phyloP scores from a whole-genome alignment of 1,140 invertebrate species.

The Drosophila carrolli region DNA sequence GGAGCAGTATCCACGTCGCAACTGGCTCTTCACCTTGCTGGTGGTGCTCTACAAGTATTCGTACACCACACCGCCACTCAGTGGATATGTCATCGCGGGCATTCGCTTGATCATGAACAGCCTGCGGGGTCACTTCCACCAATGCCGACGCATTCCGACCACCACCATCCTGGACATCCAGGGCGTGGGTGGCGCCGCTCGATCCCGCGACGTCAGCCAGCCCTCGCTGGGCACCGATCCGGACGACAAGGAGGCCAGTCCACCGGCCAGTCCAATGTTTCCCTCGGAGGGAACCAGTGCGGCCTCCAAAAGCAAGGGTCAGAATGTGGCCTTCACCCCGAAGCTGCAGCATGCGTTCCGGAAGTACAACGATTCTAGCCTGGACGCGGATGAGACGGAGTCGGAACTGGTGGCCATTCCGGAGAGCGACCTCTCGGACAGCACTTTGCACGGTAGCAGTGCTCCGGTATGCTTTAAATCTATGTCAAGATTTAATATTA shows the following conservation, averaged over 20 bases:
- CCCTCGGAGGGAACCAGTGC: slow-evolving; percentile 83
- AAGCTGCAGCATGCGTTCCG: slow-evolving; percentile 78
- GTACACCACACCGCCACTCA: slow-evolving; percentile 93
- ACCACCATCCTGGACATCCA: slow-evolving; percentile 88
- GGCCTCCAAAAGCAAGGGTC: slow-evolving; percentile 78
- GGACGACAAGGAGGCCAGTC: slow-evolving; percentile 83
- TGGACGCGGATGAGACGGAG: slow-evolving; percentile 93
- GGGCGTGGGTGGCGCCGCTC: slow-evolving; percentile 86
- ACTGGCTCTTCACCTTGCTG: slow-evolving; percentile 97
- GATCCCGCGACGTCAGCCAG: slow-evolving; percentile 92
- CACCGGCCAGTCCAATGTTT: slow-evolving; percentile 82
- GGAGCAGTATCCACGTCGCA: slow-evolving; percentile 92
- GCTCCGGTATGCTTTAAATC: slow-evolving; percentile 85
- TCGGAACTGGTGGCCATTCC: slow-evolving; percentile 94
- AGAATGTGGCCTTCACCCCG: slow-evolving; percentile 80
- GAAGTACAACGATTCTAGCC: slow-evolving; percentile 88
- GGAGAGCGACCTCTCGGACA: slow-evolving; percentile 93
- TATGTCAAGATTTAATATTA: no score
- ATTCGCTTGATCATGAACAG: slow-evolving; percentile 97
- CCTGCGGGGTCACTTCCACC: slow-evolving; percentile 95
- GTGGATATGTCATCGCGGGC: slow-evolving; percentile 91
- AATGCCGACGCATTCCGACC: slow-evolving; percentile 92
- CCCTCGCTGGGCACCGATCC: slow-evolving; percentile 89
- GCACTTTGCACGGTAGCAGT: slow-evolving; percentile 90
- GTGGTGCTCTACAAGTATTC: slow-evolving; percentile 99